Conservation (phyloP, 2,113 vertebrate species). For the Hippocampus zosterae region DNA sequence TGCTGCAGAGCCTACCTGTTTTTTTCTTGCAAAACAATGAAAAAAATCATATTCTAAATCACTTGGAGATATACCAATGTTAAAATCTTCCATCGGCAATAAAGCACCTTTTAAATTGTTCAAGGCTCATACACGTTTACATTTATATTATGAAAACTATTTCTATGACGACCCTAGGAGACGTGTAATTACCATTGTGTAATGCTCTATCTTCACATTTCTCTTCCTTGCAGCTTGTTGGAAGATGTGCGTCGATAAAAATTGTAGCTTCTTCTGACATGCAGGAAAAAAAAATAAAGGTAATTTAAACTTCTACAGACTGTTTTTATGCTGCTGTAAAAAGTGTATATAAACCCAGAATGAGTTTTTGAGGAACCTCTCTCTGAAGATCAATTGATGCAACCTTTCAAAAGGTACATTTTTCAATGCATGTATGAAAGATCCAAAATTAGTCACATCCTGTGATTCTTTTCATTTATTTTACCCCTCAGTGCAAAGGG, state of each 20-base stretch:
- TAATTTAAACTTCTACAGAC: slow-evolving; percentile 19
- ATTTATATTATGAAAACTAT: neutral
- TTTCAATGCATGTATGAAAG: no score
- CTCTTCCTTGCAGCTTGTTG: neutral
- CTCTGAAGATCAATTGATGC: neutral
- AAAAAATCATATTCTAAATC: neutral
- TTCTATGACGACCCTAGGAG: neutral
- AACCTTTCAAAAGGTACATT: neutral
- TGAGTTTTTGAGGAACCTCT: neutral
- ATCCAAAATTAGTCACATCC: no score
- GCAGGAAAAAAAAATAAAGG: neutral
- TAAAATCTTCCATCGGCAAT: neutral
- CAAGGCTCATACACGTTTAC: neutral
- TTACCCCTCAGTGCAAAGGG: no score
- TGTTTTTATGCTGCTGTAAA: slow-evolving; percentile 24
- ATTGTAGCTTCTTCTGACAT: neutral
- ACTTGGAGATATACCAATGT: neutral
- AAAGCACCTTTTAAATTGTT: neutral
- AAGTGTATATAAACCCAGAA: slow-evolving; percentile 14
- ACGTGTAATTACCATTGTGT: neutral
- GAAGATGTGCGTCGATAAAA: neutral
- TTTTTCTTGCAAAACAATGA: slow-evolving; percentile 14
- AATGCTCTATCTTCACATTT: neutral
- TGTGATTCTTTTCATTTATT: no score
- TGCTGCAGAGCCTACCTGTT: slow-evolving; percentile 46